Base-by-base conservation (phyloP, 2,888 invertebrate genomes). In the Gastrophysa polygoni region DNA sequence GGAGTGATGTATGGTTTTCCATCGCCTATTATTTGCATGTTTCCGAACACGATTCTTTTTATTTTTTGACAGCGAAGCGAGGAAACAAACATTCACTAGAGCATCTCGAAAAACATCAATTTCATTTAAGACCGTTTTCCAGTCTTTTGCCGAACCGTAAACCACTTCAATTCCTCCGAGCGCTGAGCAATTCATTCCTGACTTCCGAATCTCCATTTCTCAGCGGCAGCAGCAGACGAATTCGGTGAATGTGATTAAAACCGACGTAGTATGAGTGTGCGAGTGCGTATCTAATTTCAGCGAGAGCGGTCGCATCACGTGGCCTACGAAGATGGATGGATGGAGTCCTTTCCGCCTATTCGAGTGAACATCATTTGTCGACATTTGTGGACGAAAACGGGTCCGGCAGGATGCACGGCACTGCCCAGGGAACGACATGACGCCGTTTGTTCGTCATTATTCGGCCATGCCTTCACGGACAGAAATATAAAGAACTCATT, bases 171-270 rank as follows among this genome's bases (percentile, higher is more conserved):
- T 68, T 67, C 65, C 65, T 64, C 61, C 51, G 47, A 63, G 67
- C 66, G 68, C 63, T 64, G 63, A 68, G 69, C 69, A 68, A 71
- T 69, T 71, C 67, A 67, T 69, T 71, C 67, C 62, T 59, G 68
- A 68, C 68, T 68, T 66, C 65, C 62, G 61, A 71, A 71, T 68
- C 66, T 69, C 67, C 65, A 70, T 69, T 68, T 65, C 65, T 38
- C 14, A 8, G 32, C n/a, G n/a, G n/a, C n/a, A 28, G 32, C 32
- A 32, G 11, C 32, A 11, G 32, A 32, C 4, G 32, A 14, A 38
- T 14, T 1, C 38, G 3, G 14, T 4, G 38, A 38, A 14, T 38
- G 38, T 38, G 38, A 38, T 38, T 38, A 38, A 38, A 38, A 38
- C 38, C 38, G 38, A 38, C 14, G 3, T n/a, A 38, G 6, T 38